Base-by-base conservation (phyloP, 2,888 invertebrate genomes). In the Lasioglossum malachurum region DNA sequence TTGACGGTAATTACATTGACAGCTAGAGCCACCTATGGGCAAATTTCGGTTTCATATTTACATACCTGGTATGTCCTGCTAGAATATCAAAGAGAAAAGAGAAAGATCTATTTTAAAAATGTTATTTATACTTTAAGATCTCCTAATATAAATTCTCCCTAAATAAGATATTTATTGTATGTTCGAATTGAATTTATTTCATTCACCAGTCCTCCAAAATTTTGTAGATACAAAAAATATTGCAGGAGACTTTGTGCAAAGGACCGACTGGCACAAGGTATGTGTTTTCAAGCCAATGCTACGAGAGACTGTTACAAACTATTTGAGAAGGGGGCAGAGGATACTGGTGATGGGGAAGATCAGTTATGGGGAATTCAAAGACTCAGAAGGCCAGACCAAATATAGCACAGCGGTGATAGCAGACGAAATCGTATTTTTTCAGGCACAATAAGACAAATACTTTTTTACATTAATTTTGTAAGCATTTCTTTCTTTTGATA, bases 241-340 rank as follows among this genome's bases (percentile, higher is more conserved):
- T 83, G 23, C 96, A 94, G 98, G 98, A 8, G 98, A 98, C 91
- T 96, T 97, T 93, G 95, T 97, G 78, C 98, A 98, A 94, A 97
- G 98, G 92, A 98, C 98, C 14, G 98, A 99, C 91, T 99, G 99
- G 99, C 99, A 99, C 95, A 96, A 98, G 92, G 95, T 99, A 75
- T 97, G 98, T 91, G 97, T 99, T 12, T 99, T 99, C 94, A 98
- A 97, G 93, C 98, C 98, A 4, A 96, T 96, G 80, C 96, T 99
- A 2, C 96, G 98, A 64, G 98, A 98, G 46, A 96, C 97, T 0
- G 97, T 98, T 0, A 97, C 97, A 93, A 97, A 97, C 93, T 98
- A 97, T 94, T 95, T 99, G 82, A 98, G 97, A 93, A 99, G 98
- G 95, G 99, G 99, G 0, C 98, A 98, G 94, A 96, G 98, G 89